Percentiles rank a stretch among this genome's conserved stretches.
phyloP scores from a whole-genome alignment of 2,888 invertebrate genomes.

The Metopia argyrocephala region DNA sequence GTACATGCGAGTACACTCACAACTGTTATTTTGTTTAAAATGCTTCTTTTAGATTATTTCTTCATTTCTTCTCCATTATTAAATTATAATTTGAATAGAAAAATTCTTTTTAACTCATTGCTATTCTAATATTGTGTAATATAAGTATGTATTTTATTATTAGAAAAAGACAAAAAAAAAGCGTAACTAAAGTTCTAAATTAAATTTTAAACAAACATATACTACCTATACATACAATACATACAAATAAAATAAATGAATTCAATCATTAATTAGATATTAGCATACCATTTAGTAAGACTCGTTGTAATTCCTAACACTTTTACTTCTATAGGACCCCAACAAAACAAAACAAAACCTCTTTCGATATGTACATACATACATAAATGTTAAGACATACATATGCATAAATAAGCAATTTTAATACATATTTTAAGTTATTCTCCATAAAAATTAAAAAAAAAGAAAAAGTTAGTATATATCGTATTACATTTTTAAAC shows the following conservation, averaged over 20 bases:
- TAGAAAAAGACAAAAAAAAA: slow-evolving; percentile 46
- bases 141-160: too few relatives aligned
- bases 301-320: too few relatives aligned
- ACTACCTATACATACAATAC: too few relatives aligned
- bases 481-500: neutral
- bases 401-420: slow-evolving; percentile 39
- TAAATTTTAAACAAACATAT: slow-evolving; percentile 63
- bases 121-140: too few relatives aligned
- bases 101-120: too few relatives aligned
- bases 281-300: too few relatives aligned
- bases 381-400: neutral
- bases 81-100: too few relatives aligned
- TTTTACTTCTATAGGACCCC: too few relatives aligned
- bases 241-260: slow-evolving; percentile 15
- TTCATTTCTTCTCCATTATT: too few relatives aligned
- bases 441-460: slow-evolving; percentile 14
- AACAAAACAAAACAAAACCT: neutral
- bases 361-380: neutral
- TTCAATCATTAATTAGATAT: slow-evolving; percentile 38
- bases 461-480: neutral
- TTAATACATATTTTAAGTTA: slow-evolving; percentile 18
- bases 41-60: too few relatives aligned
- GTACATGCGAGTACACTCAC: neutral
- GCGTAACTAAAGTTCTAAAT: slow-evolving; percentile 73
- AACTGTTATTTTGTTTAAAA: neutral